Percentiles rank a stretch among this genome's conserved stretches.
Evolutionary conservation across 23 tunicate genomes (phyloP).

Genomic region (Ascidia mentula): DNA sequence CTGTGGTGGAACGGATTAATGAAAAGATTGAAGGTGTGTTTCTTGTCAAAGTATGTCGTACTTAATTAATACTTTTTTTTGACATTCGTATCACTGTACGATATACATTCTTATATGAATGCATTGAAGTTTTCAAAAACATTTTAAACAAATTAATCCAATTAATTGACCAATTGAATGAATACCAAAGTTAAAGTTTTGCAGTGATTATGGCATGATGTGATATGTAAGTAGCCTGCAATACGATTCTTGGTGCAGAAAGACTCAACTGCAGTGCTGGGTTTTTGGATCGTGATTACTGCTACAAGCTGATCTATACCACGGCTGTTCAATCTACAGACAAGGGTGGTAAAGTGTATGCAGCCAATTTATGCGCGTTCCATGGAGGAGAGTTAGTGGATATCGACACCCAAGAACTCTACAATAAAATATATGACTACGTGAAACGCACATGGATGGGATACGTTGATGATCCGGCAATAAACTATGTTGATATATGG

Average conservation of each 20-base stretch:
- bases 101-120: too few species aligned
- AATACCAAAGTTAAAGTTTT: too few species aligned
- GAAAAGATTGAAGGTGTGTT: background rate
- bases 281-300: background rate
- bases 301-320: background rate
- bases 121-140: too few species aligned
- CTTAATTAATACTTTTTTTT: too few species aligned
- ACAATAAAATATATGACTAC: background rate
- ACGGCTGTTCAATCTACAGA: background rate
- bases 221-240: too few species aligned
- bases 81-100: too few species aligned
- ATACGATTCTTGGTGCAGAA: too few species aligned
- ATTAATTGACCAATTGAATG: too few species aligned
- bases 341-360: background rate
- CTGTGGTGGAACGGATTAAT: background rate
- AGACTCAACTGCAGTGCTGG: slow-evolving; percentile 1
- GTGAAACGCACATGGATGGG: background rate
- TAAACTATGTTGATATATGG: slow-evolving; percentile 3
- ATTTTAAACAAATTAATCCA: too few species aligned
- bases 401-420: background rate
- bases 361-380: background rate
- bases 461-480: background rate
- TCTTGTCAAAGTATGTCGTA: too few species aligned
- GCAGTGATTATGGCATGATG: too few species aligned
- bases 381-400: background rate